A percentile compares a stretch with the other conserved stretches of the same genome.
Conservation (phyloP, 2,113 vertebrate species). For the Motacilla tschutschensis region DNA sequence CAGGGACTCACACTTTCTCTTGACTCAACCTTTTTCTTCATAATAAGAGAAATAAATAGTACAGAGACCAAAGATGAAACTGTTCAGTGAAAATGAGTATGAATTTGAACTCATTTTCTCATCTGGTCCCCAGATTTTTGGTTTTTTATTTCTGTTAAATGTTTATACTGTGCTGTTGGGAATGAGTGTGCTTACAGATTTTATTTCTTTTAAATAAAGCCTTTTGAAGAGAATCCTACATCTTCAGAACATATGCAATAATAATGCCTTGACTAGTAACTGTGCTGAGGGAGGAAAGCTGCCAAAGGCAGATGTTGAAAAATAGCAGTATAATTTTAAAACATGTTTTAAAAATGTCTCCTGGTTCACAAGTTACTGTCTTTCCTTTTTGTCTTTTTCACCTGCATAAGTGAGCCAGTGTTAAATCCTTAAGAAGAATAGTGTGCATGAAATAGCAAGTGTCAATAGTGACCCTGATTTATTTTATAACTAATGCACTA, state of each 20-base stretch:
- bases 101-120: neutral
- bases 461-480: neutral
- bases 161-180: neutral
- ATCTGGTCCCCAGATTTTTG: neutral
- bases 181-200: slow-evolving; percentile 26
- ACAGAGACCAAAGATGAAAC: neutral
- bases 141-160: slow-evolving; percentile 25
- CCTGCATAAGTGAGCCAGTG: neutral
- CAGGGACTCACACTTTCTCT: neutral
- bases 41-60: neutral
- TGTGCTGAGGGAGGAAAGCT: slow-evolving; percentile 1
- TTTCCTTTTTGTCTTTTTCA: neutral
- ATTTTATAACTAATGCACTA: neutral
- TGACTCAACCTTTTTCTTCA: neutral
- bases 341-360: slow-evolving; percentile 20
- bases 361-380: neutral
- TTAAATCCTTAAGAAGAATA: neutral
- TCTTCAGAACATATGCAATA: neutral
- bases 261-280: slow-evolving; percentile 18
- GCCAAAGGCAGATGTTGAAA: slow-evolving; percentile 32
- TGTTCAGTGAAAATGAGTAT: neutral
- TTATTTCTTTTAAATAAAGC: slow-evolving; percentile 45
- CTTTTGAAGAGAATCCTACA: slow-evolving; percentile 12
- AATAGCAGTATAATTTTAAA: neutral
- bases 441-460: neutral